A percentile compares a stretch with the other conserved stretches of the same genome.
Evolutionary conservation across 2,797 vertebrate species (phyloP).

Genomic region (Sternarchorhynchus goeldii): DNA sequence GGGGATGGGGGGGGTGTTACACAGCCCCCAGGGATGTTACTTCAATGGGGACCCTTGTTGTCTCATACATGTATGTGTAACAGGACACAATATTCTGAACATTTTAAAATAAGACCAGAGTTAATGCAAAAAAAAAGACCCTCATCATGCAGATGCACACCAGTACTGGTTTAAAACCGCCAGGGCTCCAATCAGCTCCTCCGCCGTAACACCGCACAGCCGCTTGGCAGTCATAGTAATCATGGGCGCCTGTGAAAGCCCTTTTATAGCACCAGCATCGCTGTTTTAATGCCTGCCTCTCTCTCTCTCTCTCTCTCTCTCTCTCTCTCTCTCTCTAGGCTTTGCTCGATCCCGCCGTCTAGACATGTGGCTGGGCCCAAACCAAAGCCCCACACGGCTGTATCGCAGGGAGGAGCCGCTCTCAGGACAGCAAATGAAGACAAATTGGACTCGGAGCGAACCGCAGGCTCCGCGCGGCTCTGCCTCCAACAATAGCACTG

Average conservation of each 20-base stretch:
- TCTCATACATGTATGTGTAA: no score
- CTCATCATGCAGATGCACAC: not conserved
- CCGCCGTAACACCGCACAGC: not conserved
- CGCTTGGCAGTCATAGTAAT: constrained; percentile 40
- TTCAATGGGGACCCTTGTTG: no score
- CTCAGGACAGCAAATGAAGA: constrained; percentile 38
- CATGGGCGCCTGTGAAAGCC: constrained; percentile 23
- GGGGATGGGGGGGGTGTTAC: no score
- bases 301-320: constrained; percentile 31
- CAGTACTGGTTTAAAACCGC: constrained; percentile 19
- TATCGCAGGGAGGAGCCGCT: constrained; percentile 36
- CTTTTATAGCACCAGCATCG: constrained; percentile 50
- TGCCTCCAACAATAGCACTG: constrained; percentile 13
- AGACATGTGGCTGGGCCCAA: constrained; percentile 46
- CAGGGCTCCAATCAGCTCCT: constrained; percentile 16
- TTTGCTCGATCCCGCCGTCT: constrained; percentile 51
- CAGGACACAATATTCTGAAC: no score
- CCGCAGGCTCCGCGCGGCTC: constrained; percentile 31
- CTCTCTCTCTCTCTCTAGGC: constrained; percentile 36
- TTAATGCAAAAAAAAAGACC: constrained; percentile 1
- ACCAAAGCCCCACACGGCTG: constrained; percentile 43
- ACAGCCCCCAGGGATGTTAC: no score
- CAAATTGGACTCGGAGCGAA: constrained; percentile 34
- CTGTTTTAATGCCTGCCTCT: constrained; percentile 41
- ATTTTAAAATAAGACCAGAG: not conserved